These are phyloP conservation scores for Scaptodrosophila lebanonensis DNA, from an alignment of 1,140 invertebrate species.

Conservation along the genomic window DNA sequence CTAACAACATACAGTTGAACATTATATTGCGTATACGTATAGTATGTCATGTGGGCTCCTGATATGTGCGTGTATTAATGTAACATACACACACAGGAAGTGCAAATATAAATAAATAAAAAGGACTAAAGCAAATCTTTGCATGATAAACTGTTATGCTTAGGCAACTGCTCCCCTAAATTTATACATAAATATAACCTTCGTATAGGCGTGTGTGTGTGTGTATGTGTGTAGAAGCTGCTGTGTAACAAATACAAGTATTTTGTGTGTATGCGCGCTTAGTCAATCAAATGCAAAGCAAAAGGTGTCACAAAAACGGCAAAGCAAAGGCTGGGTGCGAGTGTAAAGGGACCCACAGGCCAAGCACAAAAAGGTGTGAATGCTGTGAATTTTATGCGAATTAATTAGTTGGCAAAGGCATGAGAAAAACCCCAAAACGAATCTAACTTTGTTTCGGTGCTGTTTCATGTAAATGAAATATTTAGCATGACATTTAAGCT, in stretches of 20 bases:
- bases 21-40: too few relatives aligned
- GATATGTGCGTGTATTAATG: too few relatives aligned
- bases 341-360: slow-evolving; percentile 4
- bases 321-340: slow-evolving; percentile 12
- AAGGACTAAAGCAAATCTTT: slow-evolving; percentile 15
- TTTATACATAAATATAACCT: too few relatives aligned
- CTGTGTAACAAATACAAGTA: too few relatives aligned
- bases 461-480: slow-evolving; percentile 54
- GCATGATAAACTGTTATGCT: slow-evolving; percentile 39
- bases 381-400: slow-evolving; percentile 60
- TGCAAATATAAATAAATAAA: too few relatives aligned
- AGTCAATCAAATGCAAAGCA: slow-evolving; percentile 45
- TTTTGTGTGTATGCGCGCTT: slow-evolving; percentile 4
- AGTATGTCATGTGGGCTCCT: too few relatives aligned
- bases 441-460: neutral
- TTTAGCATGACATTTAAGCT: slow-evolving; percentile 67
- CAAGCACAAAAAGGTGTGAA: slow-evolving; percentile 45
- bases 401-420: slow-evolving; percentile 48
- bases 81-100: too few relatives aligned
- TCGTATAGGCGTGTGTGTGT: too few relatives aligned
- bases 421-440: neutral
- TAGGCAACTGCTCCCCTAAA: too few relatives aligned
- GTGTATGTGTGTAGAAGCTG: too few relatives aligned
- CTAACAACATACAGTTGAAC: too few relatives aligned
- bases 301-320: too few relatives aligned